Conservation (phyloP, 2,888 invertebrate genomes). For the Phengaris alcon region DNA sequence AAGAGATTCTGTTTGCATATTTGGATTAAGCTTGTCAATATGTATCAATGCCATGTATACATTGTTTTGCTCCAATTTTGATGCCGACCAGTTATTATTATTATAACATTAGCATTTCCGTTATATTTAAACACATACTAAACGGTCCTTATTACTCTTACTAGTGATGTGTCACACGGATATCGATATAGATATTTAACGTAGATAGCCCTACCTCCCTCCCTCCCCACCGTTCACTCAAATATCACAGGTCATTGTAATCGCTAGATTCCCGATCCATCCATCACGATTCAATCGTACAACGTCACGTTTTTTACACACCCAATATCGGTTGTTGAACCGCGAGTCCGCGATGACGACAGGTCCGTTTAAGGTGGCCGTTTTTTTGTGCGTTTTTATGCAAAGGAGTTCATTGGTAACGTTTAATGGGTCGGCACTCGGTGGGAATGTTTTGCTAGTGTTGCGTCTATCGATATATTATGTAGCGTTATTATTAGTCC, state of each 20-base stretch:
- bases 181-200: constrained; percentile 35
- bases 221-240: background rate
- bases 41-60: too few relatives aligned
- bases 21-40: too few relatives aligned
- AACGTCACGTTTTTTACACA: constrained; percentile 6
- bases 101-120: too few relatives aligned
- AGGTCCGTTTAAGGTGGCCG: background rate
- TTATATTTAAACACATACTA: too few relatives aligned
- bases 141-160: background rate
- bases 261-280: constrained; percentile 21
- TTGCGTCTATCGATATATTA: background rate
- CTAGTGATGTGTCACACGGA: constrained; percentile 28
- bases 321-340: constrained; percentile 29
- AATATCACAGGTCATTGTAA: constrained; percentile 28
- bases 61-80: too few relatives aligned
- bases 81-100: too few relatives aligned
- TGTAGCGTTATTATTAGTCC: too few relatives aligned
- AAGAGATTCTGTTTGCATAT: too few relatives aligned
- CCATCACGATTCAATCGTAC: constrained; percentile 28
- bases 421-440: background rate
- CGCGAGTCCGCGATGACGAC: constrained; percentile 25
- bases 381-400: constrained; percentile 28
- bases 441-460: background rate
- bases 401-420: constrained; percentile 21
- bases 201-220: constrained; percentile 39